Evolutionary conservation across 2,797 vertebrate genomes (phyloP).

Genomic region (Eulemur rubriventer): DNA sequence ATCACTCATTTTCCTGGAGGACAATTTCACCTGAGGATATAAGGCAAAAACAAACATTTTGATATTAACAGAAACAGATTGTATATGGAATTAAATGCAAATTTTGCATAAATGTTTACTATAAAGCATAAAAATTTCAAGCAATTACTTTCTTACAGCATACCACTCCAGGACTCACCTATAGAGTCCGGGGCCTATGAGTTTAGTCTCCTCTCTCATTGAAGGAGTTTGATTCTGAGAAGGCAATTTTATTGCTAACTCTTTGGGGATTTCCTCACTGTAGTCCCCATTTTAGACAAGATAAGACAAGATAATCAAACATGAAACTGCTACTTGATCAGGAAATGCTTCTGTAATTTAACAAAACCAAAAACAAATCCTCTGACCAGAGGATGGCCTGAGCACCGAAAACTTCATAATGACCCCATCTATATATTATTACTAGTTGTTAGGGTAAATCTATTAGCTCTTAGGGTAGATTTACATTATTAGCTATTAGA

Average conservation of each 20-base stretch:
- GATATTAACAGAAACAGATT: not conserved
- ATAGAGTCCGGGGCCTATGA: not conserved
- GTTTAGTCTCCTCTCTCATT: not conserved
- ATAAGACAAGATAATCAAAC: not conserved
- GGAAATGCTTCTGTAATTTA: slow-evolving; percentile 6
- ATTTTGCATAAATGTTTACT: not conserved
- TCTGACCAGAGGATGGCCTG: not conserved
- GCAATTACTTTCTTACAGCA: not conserved
- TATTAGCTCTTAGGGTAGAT: not conserved
- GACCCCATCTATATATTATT: not conserved
- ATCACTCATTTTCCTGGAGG: not conserved
- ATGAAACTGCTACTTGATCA: not conserved
- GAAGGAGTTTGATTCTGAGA: not conserved
- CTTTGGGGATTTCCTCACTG: not conserved
- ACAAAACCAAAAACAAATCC: not conserved
- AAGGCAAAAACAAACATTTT: not conserved
- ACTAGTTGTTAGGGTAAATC: not conserved
- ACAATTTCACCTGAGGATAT: slow-evolving; percentile 1
- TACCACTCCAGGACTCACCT: not conserved
- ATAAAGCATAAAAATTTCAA: not conserved
- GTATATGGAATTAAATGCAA: not conserved
- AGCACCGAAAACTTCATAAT: not conserved
- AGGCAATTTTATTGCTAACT: slow-evolving; percentile 34
- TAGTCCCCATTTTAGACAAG: not conserved
- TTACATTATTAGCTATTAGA: not conserved